phyloP scores from a whole-genome alignment of 2,113 vertebrate species.

The Raja brachyura region DNA sequence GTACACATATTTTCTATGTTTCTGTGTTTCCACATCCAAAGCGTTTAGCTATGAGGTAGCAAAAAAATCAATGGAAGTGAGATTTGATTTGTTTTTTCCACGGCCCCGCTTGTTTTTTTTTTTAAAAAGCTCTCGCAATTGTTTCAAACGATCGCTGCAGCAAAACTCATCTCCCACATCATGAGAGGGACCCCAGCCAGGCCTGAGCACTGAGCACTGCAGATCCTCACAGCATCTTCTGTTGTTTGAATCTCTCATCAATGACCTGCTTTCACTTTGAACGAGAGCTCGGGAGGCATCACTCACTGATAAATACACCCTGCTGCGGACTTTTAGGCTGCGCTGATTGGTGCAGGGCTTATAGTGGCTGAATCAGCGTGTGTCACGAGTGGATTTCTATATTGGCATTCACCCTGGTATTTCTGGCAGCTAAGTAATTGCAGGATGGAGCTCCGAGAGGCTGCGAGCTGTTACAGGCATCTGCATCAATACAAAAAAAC shows the following conservation, averaged over 20 bases:
- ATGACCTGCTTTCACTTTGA: constrained; percentile 32
- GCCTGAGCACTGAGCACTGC: neutral
- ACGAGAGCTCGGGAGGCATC: neutral
- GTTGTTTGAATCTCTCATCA: neutral
- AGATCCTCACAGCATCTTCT: neutral
- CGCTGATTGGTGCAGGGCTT: constrained; percentile 18
- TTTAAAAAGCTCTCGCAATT: neutral
- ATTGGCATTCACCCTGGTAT: neutral
- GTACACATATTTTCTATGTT: too few species aligned
- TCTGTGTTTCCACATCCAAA: neutral
- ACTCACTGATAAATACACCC: constrained; percentile 15
- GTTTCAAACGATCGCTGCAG: neutral
- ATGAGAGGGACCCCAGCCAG: neutral
- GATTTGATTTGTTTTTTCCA: too few species aligned
- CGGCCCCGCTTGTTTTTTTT: too few species aligned
- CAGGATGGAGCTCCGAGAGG: neutral
- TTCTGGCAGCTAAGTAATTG: constrained; percentile 2
- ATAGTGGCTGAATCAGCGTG: constrained; percentile 18
- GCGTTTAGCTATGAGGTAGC: neutral
- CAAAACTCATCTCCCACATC: neutral
- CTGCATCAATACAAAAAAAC: neutral
- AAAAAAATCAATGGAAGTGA: neutral
- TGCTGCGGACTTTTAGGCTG: neutral
- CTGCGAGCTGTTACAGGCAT: neutral
- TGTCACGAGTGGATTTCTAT: constrained; percentile 1